Base-by-base conservation (phyloP, 2,113 vertebrate species). In the Poecile atricapillus region DNA sequence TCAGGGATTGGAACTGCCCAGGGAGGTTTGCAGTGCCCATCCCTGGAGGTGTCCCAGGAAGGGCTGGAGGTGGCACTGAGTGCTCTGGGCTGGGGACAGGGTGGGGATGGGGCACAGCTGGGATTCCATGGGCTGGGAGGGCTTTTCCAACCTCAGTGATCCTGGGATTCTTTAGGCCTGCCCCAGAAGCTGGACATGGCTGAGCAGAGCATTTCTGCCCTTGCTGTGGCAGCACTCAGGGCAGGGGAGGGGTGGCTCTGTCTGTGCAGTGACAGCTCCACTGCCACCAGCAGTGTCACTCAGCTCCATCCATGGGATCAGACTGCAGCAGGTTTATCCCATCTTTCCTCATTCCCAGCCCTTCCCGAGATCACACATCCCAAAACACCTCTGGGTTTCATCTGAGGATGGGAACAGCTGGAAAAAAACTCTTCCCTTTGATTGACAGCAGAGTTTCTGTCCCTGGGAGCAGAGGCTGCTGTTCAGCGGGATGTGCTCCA, bases 61-160 rank as follows among this genome's bases (percentile, higher is more conserved):
- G 7, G 11, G 9, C 83, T 69, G 73, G 64, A 28, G 16, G 21
- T 64, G 75, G 11, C 85, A 64, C 49, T 49, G 2, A 31, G 49
- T 0, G 85, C 43, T 35, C 50, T 50, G 76, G 41, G n/a, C 64
- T 70, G 58, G 67, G n/a, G 56, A 63, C 49, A 49, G 3, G 49
- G 41, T 17, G 56, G n/a, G 49, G 1, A 31, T n/a, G 0, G 4
- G 43, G 11, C 28, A 28, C 64, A 53, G 55, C 8, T 13, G 0
- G 56, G 27, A 10, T 15, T 81, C 0, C 0, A 18, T 39, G 37
- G 1, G 0, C 37, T 1, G 1, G 59, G 31, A 74, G 10, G 1
- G 0, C 13, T 89, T 74, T 74, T 30, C 43, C 60, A 30, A 1
- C 22, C 19, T 28, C 21, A n/a, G 28, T 0, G 0, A 75, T 39